phyloP scores from a whole-genome alignment of 2,113 vertebrate species.

The Scomber scombrus region DNA sequence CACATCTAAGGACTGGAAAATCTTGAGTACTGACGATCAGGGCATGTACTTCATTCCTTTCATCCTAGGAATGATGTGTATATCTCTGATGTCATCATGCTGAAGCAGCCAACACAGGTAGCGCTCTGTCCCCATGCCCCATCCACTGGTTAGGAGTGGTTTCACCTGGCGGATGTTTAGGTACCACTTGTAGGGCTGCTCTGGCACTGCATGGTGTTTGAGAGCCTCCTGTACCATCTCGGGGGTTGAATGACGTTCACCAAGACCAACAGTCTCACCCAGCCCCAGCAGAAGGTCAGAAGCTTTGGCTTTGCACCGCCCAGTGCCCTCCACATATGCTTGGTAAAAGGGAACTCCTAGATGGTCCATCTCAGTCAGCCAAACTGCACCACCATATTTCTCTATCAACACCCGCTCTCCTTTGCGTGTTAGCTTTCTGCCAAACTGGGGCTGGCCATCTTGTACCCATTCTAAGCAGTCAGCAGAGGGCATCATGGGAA shows the following conservation, averaged over 20 bases:
- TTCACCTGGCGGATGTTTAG: constrained; percentile 81
- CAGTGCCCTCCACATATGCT: constrained; percentile 82
- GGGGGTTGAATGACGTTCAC: constrained; percentile 83
- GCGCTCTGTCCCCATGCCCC: constrained; percentile 87
- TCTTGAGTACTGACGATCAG: constrained; percentile 42
- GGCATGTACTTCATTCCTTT: constrained; percentile 86
- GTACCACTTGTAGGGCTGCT: constrained; percentile 86
- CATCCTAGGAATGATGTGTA: constrained; percentile 86
- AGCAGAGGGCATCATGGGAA: constrained; percentile 82
- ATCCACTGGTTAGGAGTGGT: constrained; percentile 85
- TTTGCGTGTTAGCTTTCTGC: constrained; percentile 85
- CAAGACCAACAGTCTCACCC: constrained; percentile 86
- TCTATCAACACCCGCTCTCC: constrained; percentile 83
- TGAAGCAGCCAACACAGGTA: constrained; percentile 87
- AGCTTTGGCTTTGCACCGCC: constrained; percentile 83
- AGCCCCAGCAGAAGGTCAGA: constrained; percentile 85
- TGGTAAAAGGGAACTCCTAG: constrained; percentile 87
- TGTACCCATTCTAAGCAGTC: constrained; percentile 86
- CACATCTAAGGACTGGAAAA: constrained; percentile 5
- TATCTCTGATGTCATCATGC: constrained; percentile 84
- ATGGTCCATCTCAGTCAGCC: constrained; percentile 88
- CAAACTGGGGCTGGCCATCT: constrained; percentile 82
- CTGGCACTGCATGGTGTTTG: constrained; percentile 81
- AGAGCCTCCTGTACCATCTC: constrained; percentile 83
- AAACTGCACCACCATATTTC: constrained; percentile 82